Base-by-base conservation (phyloP, 1,140 invertebrate genomes). In the Sogatella furcifera region DNA sequence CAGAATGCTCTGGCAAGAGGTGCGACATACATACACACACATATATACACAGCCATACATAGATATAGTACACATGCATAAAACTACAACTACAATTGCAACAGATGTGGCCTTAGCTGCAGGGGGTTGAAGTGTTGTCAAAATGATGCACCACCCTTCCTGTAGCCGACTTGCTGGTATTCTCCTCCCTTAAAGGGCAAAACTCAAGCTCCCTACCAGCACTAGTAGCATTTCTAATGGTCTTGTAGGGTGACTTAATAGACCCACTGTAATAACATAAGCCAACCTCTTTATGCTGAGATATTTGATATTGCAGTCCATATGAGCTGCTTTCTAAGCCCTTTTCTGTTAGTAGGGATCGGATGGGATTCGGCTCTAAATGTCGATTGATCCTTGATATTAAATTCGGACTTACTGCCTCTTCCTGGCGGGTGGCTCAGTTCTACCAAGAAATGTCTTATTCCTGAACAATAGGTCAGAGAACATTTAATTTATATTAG, bases 201-300 rank as follows among this genome's bases (percentile, higher is more conserved):
- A 55, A 55, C 38, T 24, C 54, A 55, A 28, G 28, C 54, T n/a
- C 38, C 31, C 38, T 28, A 28, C 24, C 24, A 28, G 24, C 24
- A 38, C 28, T 13, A 38, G 34, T 38, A 38, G 34, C 34, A 38
- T 38, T 55, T 55, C 54, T 55, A 55, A 55, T 55, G 54, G 54
- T 49, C 54, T 34, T 55, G 28, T 55, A 34, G 57, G 57, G 57
- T 28, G 57, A 21, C 57, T 59, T 59, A 59, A 59, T 59, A 59
- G 42, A 52, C 14, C 57, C 31, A 28, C 57, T 59, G 57, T 59
- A 59, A 59, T 59, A 59, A 59, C 57, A 59, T 59, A 59, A 59
- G 57, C 57, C 57, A 46, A 34, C 57, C 57, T 59, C 57, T 59
- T 59, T 59, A 59, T 59, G 38, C 15, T 21, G 57, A 34, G 57